A percentile compares a stretch with the other conserved stretches of the same genome.
Evolutionary conservation across 2,888 invertebrate genomes (phyloP).

Genomic region (Acanthosepion pharaonis): DNA sequence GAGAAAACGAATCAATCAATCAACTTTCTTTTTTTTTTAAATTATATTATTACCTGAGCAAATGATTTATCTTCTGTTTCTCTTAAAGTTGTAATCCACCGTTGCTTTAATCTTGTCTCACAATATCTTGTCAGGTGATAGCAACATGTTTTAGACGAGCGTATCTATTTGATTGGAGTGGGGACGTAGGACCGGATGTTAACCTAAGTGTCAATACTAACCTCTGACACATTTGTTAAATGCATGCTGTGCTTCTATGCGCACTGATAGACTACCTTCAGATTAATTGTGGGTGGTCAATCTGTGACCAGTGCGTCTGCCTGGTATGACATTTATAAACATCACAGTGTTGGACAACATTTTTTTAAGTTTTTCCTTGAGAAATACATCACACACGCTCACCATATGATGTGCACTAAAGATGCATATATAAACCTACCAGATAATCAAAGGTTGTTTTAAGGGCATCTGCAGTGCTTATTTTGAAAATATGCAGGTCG

Average conservation of each 20-base stretch:
- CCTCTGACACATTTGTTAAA: background rate
- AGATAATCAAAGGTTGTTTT: too few species aligned
- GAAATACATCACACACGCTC: background rate
- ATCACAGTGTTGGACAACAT: background rate
- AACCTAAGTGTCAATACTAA: background rate
- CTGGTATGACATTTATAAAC: background rate
- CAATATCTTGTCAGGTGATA: background rate
- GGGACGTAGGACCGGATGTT: background rate
- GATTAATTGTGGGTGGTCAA: slow-evolving; percentile 11
- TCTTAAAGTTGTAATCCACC: background rate
- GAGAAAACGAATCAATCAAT: too few species aligned
- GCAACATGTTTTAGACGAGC: background rate
- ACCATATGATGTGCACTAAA: background rate
- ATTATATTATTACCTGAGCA: too few species aligned
- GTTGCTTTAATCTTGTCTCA: background rate
- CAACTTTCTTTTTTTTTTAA: too few species aligned
- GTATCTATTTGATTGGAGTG: background rate
- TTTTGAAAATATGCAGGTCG: too few species aligned
- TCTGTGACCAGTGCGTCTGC: background rate
- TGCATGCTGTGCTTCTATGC: background rate
- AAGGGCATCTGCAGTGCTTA: too few species aligned
- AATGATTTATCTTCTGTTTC: too few species aligned
- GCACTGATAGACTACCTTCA: background rate
- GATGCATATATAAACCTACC: background rate
- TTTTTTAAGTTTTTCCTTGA: background rate